phyloP scores from a whole-genome alignment of 2,113 vertebrate genomes.

The Rhinolophus ferrumequinum region DNA sequence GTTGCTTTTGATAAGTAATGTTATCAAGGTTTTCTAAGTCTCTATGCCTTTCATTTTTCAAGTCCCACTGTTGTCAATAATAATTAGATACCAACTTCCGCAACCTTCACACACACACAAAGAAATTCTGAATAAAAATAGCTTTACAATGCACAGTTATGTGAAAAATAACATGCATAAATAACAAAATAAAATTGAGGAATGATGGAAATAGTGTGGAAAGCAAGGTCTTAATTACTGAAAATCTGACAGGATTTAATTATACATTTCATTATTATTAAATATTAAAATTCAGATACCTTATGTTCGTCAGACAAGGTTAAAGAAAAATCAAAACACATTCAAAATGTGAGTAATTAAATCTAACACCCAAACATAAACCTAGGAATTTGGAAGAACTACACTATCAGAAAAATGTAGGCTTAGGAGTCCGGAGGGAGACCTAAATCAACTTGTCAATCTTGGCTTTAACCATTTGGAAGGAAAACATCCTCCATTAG shows the following conservation, averaged over 20 bases:
- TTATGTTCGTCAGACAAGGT: not conserved
- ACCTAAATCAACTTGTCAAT: not conserved
- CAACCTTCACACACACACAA: not conserved
- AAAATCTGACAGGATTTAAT: not conserved
- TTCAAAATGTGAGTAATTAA: not conserved
- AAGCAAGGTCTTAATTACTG: not conserved
- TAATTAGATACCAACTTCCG: not conserved
- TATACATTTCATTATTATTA: not conserved
- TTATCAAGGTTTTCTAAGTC: not conserved
- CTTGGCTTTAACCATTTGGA: not conserved
- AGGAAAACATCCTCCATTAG: not conserved
- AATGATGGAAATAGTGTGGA: not conserved
- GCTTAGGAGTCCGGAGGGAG: fast-evolving
- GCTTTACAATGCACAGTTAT: not conserved
- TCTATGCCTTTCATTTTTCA: not conserved
- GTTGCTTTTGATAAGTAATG: not conserved
- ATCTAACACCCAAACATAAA: not conserved
- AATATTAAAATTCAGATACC: not conserved
- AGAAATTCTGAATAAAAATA: not conserved
- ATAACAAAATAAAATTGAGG: not conserved
- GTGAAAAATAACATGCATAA: not conserved
- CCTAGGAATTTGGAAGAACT: not conserved
- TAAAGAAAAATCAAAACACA: not conserved
- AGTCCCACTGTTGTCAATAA: not conserved
- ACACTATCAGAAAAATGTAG: not conserved